Evolutionary conservation across 37 sponge, comb jelly and placozoan genomes (phyloP).

Genomic region (Tethya wilhelma): DNA sequence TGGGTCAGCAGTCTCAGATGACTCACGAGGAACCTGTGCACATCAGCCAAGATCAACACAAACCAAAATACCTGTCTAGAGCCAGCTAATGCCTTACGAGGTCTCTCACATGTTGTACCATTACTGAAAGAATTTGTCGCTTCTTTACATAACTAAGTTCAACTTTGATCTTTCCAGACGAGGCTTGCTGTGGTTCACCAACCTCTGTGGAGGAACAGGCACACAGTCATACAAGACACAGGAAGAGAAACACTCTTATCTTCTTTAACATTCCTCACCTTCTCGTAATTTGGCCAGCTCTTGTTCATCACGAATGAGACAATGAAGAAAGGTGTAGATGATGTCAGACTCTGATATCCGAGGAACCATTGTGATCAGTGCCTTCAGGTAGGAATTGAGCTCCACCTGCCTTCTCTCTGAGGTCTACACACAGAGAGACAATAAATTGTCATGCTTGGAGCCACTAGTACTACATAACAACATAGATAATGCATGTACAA

Average conservation of each 20-base stretch:
- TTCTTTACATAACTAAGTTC: constrained; percentile 41
- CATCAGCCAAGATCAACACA: not conserved
- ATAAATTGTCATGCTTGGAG: not conserved
- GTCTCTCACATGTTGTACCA: constrained; percentile 76
- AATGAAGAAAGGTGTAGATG: constrained; percentile 87
- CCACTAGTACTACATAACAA: not conserved
- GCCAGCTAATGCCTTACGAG: constrained; percentile 37
- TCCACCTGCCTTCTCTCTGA: constrained; percentile 61
- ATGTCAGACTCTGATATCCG: constrained; percentile 73
- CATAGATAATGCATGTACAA: not conserved
- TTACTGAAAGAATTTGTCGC: constrained; percentile 33
- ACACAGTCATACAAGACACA: not conserved
- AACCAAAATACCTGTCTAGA: not conserved
- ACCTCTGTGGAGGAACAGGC: not conserved
- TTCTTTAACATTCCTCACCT: constrained; percentile 13
- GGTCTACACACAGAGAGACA: constrained; percentile 34
- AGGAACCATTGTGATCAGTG: constrained; percentile 44
- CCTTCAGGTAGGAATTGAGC: constrained; percentile 60
- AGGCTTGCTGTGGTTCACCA: not conserved
- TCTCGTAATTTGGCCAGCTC: constrained; percentile 62
- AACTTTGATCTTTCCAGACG: constrained; percentile 64
- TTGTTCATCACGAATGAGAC: constrained; percentile 81
- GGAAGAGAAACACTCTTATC: not conserved
- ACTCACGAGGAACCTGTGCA: constrained; percentile 59
- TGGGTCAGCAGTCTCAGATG: constrained; percentile 55